Base-by-base conservation (phyloP, 2,797 vertebrate species). In the Phaenicophaeus curvirostris region DNA sequence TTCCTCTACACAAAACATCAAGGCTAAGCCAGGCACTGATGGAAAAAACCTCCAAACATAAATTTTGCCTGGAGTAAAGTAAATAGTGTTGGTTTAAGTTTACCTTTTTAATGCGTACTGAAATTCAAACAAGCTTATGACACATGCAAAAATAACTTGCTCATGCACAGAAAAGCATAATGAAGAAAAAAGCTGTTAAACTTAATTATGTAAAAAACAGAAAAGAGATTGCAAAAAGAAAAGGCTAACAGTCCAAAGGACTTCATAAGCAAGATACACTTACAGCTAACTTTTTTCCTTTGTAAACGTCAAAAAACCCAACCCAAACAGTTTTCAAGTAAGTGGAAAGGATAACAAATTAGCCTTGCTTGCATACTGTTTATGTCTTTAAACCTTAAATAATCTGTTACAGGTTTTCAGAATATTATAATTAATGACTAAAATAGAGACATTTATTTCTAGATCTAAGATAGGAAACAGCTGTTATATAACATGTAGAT, bases 1-100 rank as follows among this genome's bases (percentile, higher is more conserved):
- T 25, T 25, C 18, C 69, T 84, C 58, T 62, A 89, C 50, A 71
- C 66, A 89, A 89, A 93, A 85, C 80, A 93, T 85, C 48, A 93
- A 94, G 66, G n/a, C 20, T 73, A 78, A 48, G 53, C 28, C 53
- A 88, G 63, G 65, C 28, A 83, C 12, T 48, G 54, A 91, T n/a
- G 33, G 14, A 27, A 66, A 39, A 75, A 69, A 10, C 4, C 4
- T 51, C 75, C n/a, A 87, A 94, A 67, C 23, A 80, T 6, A 81
- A 58, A n/a, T 62, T 86, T 69, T 94, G 80, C 83, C 61, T 69
- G 25, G 27, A 88, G 80, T 55, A 82, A 91, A 90, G 67, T 25
- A 87, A 88, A 59, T 76, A 73, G 41, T 75, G 19, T 24, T 90
- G 46, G 9, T 51, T 89, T 88, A 89, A 6, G 15, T 85, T 74